Evolutionary conservation across 2,888 invertebrate species (phyloP), one percentile per base, ranked within the genome.

Genomic region (Parnassius smintheus): DNA sequence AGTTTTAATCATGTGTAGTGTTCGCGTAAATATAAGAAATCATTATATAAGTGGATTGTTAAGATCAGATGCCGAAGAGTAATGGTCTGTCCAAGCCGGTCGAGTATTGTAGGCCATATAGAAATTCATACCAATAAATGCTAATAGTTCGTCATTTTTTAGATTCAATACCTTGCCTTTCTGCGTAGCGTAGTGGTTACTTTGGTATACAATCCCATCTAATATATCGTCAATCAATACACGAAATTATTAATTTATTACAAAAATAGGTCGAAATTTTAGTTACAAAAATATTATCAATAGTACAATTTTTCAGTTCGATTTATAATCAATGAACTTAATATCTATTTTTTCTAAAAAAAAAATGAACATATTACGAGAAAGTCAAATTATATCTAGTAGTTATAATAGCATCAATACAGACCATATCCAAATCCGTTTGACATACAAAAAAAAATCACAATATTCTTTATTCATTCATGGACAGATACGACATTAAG

Each of bases 121-220:
- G 13, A 57, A 64, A 59, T 66, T 66, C 54, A 67, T 67, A 55
- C 65, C 67, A 49, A 69, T 65, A 67, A 69, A 69, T 56, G 65
- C 53, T 18, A 18, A 18, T 1, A 18, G 0, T 18, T 18, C 18
- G 1, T 18, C 18, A 18, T 18, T 18, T 18, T 18, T 18, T 18
- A 18, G 18, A 18, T 18, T 18, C 18, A 18, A 18, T 18, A 18
- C 18, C 18, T 1, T 18, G 18, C 18, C 18, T 18, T 18, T 18
- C 18, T 18, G 18, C 1, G 18, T 18, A 18, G 18, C 18, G 18
- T 18, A 18, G 18, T 18, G 18, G 18, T 18, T 18, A 18, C 18
- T 18, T 18, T 18, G 18, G 18, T 18, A 18, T 18, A 18, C 18
- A 18, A 18, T 18, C 18, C 18, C 18, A 18, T 18, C 18, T 18